Evolutionary conservation across 2,797 vertebrate genomes (phyloP), one percentile per base, ranked within the genome.

Genomic region (Acipenser ruthenus): DNA sequence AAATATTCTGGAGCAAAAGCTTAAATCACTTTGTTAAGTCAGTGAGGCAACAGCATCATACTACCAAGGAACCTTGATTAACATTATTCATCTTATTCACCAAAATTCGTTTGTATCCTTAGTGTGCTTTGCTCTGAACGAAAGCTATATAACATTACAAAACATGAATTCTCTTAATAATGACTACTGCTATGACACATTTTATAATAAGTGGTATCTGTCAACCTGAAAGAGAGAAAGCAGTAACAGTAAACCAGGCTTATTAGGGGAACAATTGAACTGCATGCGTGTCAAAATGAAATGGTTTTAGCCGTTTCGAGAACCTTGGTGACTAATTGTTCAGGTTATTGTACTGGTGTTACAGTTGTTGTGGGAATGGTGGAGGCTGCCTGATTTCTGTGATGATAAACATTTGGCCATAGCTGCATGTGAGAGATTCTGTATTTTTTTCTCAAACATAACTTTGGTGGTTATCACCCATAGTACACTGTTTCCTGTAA

Each of bases 241-340:
- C 63, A 59, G 18, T 66, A 52, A 70, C 68, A 66, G 68, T 66
- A 70, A 70, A 59, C 55, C 23, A 50, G 48, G 18, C n/a, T 23
- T 37, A 37, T 37, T 37, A 37, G 23, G 48, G 49, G 47, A n/a
- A 58, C 8, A 47, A n/a, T 69, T 61, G 62, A 62, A 62, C 64
- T 62, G 50, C 11, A 18, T 48, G 13, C 37, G 8, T 70, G 65
- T 70, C 69, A 70, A 60, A 70, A 15, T 64, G 65, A 70, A 67
- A 12, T 65, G 18, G 50, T 61, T 61, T 50, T 12, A 18, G 18
- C 12, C 52, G 10, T 61, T 37, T 55, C 69, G 62, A 72, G 66
- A 84, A 87, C 83, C 76, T 73, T 87, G 84, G 84, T 87, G 87
- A 86, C 77, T 84, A 83, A 87, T 83, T 74, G 15, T 63, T 62